Conservation (phyloP, 2,797 vertebrate species). For the Tarsius wallacei region DNA sequence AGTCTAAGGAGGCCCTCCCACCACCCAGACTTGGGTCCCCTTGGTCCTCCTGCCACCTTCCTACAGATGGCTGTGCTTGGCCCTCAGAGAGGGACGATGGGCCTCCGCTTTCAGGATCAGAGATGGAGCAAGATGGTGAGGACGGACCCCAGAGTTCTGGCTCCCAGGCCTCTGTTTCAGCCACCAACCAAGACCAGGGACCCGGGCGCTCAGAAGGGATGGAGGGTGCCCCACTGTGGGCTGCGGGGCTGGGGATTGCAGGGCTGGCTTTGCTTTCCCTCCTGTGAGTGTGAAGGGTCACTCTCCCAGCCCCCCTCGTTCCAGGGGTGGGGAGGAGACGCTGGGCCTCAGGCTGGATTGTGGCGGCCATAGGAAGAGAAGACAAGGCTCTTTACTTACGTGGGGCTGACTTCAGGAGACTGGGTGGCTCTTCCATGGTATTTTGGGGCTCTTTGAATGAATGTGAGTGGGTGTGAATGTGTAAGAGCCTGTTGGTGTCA, state of each 20-base stretch:
- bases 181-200: not conserved
- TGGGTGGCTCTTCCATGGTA: not conserved
- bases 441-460: conserved; percentile 70
- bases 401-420: not conserved
- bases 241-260: too few relatives aligned
- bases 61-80: not conserved
- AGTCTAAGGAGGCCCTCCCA: not conserved
- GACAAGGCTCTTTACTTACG: not conserved
- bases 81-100: not conserved
- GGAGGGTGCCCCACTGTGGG: not conserved
- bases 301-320: not conserved
- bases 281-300: not conserved
- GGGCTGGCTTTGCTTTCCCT: not conserved
- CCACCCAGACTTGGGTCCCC: not conserved
- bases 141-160: not conserved
- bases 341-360: too few relatives aligned
- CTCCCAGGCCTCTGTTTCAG: not conserved
- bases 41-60: not conserved
- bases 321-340: too few relatives aligned
- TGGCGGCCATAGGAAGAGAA: not conserved
- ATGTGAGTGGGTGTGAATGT: conserved; percentile 64
- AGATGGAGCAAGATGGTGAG: not conserved
- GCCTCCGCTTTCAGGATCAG: not conserved
- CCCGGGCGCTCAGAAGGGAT: not conserved
- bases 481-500: conserved; percentile 54